Evolutionary conservation across 2,113 vertebrate species (phyloP).

Genomic region (Uria aalge): DNA sequence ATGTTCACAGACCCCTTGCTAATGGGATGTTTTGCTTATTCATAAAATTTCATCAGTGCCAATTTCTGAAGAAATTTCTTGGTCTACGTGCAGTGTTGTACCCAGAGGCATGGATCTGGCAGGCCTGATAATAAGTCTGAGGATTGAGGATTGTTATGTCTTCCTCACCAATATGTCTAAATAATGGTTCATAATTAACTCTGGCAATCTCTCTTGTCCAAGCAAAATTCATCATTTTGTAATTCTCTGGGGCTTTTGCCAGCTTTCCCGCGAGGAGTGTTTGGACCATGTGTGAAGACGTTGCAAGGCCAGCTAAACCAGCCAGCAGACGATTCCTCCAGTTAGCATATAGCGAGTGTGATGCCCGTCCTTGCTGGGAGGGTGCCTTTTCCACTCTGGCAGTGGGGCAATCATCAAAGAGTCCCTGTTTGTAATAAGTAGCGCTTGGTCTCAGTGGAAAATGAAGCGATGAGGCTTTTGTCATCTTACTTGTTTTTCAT

Average conservation of each 20-base stretch:
- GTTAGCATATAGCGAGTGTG: not conserved
- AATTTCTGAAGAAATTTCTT: slow-evolving; percentile 32
- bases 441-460: not conserved
- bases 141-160: slow-evolving; percentile 41
- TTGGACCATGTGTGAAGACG: slow-evolving; percentile 23
- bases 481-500: not conserved
- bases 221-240: slow-evolving; percentile 40
- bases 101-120: slow-evolving; percentile 46
- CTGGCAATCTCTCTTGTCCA: slow-evolving; percentile 39
- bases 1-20: slow-evolving; percentile 28
- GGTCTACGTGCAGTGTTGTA: slow-evolving; percentile 19
- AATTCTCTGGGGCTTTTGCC: slow-evolving; percentile 37
- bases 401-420: not conserved
- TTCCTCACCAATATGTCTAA: slow-evolving; percentile 47
- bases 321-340: not conserved
- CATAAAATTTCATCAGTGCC: slow-evolving; percentile 38
- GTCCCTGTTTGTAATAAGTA: not conserved
- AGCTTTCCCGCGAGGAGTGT: not conserved
- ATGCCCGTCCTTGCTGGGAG: not conserved
- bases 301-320: slow-evolving; percentile 6
- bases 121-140: slow-evolving; percentile 36
- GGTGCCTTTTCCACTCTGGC: not conserved
- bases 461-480: not conserved
- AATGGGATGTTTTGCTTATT: slow-evolving; percentile 50
- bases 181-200: slow-evolving; percentile 57